phyloP scores from a whole-genome alignment of 2,888 invertebrate species.

The Artemia sinica region DNA sequence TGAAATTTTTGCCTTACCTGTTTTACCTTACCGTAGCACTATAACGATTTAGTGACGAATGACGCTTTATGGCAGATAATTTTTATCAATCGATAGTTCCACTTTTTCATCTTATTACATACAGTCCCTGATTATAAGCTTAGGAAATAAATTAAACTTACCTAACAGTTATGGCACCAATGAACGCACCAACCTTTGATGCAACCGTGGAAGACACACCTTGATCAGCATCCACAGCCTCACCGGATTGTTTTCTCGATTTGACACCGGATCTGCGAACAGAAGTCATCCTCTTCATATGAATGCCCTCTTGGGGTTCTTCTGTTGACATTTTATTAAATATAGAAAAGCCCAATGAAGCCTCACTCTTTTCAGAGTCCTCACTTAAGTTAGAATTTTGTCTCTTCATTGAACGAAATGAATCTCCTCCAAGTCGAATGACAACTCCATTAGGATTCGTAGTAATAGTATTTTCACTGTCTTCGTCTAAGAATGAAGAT shows the following conservation, averaged over 20 bases:
- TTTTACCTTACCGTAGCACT: no score
- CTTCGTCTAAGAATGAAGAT: not conserved
- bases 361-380: not conserved
- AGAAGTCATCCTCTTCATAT: not conserved
- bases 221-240: not conserved
- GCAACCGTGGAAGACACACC: not conserved
- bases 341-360: not conserved
- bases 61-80: no score
- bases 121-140: no score
- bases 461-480: not conserved
- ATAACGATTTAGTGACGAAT: no score
- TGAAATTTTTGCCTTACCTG: no score
- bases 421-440: not conserved
- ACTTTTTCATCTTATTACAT: no score
- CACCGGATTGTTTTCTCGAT: not conserved
- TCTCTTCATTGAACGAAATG: not conserved
- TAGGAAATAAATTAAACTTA: not conserved
- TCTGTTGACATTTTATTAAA: not conserved
- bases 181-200: not conserved
- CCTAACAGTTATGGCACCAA: conserved; percentile 4
- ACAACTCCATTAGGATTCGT: not conserved
- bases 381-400: not conserved
- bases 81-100: no score
- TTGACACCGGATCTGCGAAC: not conserved
- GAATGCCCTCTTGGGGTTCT: not conserved